phyloP scores from a whole-genome alignment of 2,113 vertebrate species.

The Embiotoca jacksoni region DNA sequence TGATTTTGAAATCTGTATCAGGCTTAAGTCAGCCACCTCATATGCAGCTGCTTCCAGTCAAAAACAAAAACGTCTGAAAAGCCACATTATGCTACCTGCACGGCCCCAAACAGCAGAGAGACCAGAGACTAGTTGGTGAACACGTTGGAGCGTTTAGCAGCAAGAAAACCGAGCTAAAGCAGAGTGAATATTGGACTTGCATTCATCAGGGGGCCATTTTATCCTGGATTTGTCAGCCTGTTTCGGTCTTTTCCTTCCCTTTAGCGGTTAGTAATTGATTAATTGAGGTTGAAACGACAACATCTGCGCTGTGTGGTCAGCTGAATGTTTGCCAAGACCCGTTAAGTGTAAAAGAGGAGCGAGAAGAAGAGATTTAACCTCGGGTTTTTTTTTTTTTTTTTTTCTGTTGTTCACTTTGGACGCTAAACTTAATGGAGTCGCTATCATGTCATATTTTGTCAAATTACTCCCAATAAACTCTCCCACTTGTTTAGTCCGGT shows the following conservation, averaged over 20 bases:
- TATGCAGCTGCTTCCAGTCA: no score
- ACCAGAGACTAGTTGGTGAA: no score
- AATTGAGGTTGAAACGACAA: background rate
- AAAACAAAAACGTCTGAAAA: no score
- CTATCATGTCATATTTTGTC: constrained; percentile 56
- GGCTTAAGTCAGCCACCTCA: no score
- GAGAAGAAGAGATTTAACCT: constrained; percentile 1
- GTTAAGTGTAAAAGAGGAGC: background rate
- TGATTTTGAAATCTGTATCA: no score
- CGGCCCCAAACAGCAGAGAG: no score
- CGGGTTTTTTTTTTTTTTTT: no score
- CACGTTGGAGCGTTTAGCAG: background rate
- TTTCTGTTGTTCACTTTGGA: background rate
- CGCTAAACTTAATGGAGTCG: background rate
- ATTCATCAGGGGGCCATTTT: background rate
- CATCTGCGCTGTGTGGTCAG: background rate
- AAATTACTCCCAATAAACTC: constrained; percentile 67
- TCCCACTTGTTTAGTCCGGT: constrained; percentile 20
- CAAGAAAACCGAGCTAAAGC: background rate
- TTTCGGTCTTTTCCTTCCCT: constrained; percentile 2
- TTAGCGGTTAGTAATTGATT: background rate
- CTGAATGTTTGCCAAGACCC: background rate
- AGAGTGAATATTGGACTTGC: no score
- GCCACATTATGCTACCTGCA: no score
- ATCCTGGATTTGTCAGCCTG: background rate